A percentile compares a stretch with the other conserved stretches of the same genome.
Evolutionary conservation across 2,888 invertebrate genomes (phyloP).

Genomic region (Oscheius sp.): DNA sequence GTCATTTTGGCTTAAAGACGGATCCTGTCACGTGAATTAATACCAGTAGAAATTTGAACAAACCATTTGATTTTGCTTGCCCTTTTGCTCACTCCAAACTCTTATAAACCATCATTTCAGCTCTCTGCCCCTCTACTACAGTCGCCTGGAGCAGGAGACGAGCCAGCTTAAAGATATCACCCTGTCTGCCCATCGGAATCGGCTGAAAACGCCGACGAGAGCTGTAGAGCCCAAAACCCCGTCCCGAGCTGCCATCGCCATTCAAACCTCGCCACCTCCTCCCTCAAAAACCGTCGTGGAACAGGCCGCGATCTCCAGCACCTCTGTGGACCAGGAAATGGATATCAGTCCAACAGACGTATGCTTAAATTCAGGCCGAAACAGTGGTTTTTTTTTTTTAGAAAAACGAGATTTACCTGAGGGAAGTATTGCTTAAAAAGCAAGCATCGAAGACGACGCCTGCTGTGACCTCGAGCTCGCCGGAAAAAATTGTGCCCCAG

Average conservation of each 20-base stretch:
- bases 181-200: not conserved
- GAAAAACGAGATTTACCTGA: conserved; percentile 1
- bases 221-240: not conserved
- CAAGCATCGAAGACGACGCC: not conserved
- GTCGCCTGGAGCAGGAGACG: not conserved
- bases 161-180: not conserved
- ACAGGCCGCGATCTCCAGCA: no score
- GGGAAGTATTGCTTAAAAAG: conserved; percentile 7
- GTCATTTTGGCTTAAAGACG: no score
- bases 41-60: no score
- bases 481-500: not conserved
- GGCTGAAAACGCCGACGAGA: not conserved
- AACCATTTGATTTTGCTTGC: not conserved
- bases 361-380: not conserved
- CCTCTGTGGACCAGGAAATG: not conserved
- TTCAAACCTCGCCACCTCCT: not conserved
- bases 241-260: not conserved
- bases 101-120: not conserved
- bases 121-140: not conserved
- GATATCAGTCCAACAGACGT: not conserved
- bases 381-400: not conserved
- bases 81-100: not conserved
- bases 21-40: no score
- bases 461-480: not conserved
- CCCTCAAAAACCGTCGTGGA: no score